Percentiles rank a stretch among this genome's conserved stretches.
These are phyloP conservation scores for Botia almorhae DNA, from an alignment of 2,797 vertebrate species.

Conservation along the genomic window DNA sequence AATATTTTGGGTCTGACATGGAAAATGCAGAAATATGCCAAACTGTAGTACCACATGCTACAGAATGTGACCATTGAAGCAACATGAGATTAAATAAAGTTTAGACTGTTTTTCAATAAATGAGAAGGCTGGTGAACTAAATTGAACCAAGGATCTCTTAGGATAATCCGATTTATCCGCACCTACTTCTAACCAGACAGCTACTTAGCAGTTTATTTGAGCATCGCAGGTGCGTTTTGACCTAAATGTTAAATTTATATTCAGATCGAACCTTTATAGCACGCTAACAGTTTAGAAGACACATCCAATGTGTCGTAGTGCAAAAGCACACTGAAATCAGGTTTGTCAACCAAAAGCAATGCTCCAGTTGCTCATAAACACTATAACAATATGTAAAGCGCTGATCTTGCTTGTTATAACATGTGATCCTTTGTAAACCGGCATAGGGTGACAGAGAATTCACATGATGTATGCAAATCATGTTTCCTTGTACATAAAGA, in stretches of 20 bases:
- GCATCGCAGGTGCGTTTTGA: too few species aligned
- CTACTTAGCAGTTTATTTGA: too few species aligned
- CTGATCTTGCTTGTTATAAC: conserved; percentile 21
- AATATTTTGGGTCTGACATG: neutral
- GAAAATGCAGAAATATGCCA: neutral
- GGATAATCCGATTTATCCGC: neutral
- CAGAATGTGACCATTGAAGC: neutral
- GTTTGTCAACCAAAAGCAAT: neutral
- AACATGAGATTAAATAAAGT: neutral
- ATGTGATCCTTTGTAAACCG: conserved; percentile 1
- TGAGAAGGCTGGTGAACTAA: neutral
- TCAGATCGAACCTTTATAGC: too few species aligned
- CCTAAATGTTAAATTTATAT: too few species aligned
- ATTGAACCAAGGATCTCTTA: neutral
- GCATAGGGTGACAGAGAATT: neutral
- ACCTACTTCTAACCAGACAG: neutral
- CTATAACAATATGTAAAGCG: neutral
- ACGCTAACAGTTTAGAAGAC: neutral
- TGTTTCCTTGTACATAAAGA: neutral
- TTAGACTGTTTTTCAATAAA: neutral
- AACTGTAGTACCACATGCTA: neutral
- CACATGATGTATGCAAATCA: neutral
- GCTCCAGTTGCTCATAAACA: neutral
- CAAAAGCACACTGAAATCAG: neutral
- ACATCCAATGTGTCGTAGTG: neutral